Base-by-base conservation (phyloP, 1,140 invertebrate genomes). In the Drosophila pallidifrons region DNA sequence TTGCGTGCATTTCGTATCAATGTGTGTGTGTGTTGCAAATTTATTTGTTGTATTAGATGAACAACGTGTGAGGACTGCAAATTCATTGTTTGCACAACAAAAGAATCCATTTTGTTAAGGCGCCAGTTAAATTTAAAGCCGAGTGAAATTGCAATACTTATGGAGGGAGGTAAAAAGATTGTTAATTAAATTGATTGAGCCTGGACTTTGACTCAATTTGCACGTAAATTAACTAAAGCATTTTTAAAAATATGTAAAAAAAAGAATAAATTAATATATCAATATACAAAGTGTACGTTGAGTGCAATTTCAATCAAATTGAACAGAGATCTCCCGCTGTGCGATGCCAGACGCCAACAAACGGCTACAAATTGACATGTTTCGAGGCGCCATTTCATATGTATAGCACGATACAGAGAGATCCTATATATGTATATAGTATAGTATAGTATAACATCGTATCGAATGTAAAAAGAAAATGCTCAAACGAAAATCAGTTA, bases 291-390 rank as follows among this genome's bases (percentile, higher is more conserved):
- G 85, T 87, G 77, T 83, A 79, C 20, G 25, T 79, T 79, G 82
- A 82, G 72, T 82, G 80, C 80, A 88, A 82, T 87, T 87, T 87
- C 83, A 88, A 82, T 87, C 83, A 87, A 87, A 82, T 88, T 82
- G 82, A 72, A 87, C 82, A 77, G 77, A 78, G 77, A 70, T 75
- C 78, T 52, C 85, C 81, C 72, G 85, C 81, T 85, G 85, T 46
- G 85, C 49, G 57, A 74, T 74, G 74, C 77, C 81, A 85, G 81
- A 85, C 74, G 49, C 81, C 79, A 75, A 25, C 78, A 80, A 73
- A 81, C 52, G 61, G 66, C 79, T 60, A 77, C 73, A 81, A 89
- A 89, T 89, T 89, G 85, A 89, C 86, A 89, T 89, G 85, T 83
- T 88, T 70, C 77, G 70, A 75, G 85, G 75, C 81, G 78, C 15